These are phyloP conservation scores for Cercopithecus mona DNA, from an alignment of 2,113 vertebrate genomes.

Conservation along the genomic window DNA sequence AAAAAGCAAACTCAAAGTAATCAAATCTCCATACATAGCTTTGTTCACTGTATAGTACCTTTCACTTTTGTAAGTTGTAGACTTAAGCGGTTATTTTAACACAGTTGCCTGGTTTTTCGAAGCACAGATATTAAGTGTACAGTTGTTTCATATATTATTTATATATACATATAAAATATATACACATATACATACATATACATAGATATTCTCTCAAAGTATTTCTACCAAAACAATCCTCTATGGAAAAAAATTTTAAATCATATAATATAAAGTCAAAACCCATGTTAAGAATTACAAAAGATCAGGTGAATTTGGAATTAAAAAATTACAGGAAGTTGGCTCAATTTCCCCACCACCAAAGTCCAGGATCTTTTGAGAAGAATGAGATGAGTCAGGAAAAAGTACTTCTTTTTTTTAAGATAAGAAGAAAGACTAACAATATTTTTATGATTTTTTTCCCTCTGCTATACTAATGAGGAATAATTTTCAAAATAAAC, in stretches of 20 bases:
- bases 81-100: neutral
- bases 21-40: neutral
- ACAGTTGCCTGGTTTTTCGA: slow-evolving; percentile 36
- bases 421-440: neutral
- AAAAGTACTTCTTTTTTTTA: slow-evolving; percentile 6
- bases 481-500: slow-evolving; percentile 28
- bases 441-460: neutral
- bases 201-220: neutral
- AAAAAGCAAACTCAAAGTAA: slow-evolving; percentile 36
- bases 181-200: neutral
- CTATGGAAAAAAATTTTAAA: neutral
- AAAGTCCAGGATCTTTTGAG: slow-evolving; percentile 29
- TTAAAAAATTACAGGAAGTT: neutral
- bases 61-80: neutral
- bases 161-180: neutral
- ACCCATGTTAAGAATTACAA: slow-evolving; percentile 13
- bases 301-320: slow-evolving; percentile 14
- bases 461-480: neutral
- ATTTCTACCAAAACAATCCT: slow-evolving; percentile 2
- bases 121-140: neutral
- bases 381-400: neutral
- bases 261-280: slow-evolving; percentile 3
- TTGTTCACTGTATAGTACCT: neutral
- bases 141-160: neutral
- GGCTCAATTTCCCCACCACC: neutral